Base-by-base conservation (phyloP, 2,113 vertebrate genomes). In the Gavia stellata region DNA sequence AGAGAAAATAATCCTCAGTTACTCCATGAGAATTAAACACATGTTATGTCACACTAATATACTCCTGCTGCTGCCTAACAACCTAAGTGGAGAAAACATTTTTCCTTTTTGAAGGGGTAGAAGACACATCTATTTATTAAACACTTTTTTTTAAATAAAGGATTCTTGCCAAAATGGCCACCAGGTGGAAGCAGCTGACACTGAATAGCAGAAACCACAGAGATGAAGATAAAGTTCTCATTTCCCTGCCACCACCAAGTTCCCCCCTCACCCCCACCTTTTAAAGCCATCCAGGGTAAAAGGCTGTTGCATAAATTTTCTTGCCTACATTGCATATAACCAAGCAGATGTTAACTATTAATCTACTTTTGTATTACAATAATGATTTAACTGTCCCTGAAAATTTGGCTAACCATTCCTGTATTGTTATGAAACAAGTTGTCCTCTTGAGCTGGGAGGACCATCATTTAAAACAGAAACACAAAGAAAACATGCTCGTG, bases 101-200 rank as follows among this genome's bases (percentile, higher is more conserved):
- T 90, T 84, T 42, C 17, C 17, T 74, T 78, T 49, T 13, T 7
- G 3, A 4, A 4, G 4, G 13, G 8, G 15, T 1, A 33, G 56
- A 59, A 94, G 12, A 33, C 5, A 34, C 5, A 47, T 40, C 20
- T 55, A 1, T 7, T 45, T 40, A 81, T 72, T 34, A 34, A 67
- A 65, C 1, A 28, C 2, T 21, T n/a, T 36, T 55, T 13, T 38
- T 3, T 4, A 42, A 73, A 33, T 14, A 68, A 65, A 53, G 34
- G 7, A 25, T 89, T 89, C n/a, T 50, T 91, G 65, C 47, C 44
- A 50, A 49, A 81, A 79, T 4, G 16, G 58, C 96, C 97, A 96
- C 92, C 92, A 98, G 97, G 62, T 95, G 97, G 97, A 95, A 96
- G 90, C 93, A 97, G 72, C 66, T 86, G 71, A 92, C 77, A 36